Percentiles rank a stretch among this genome's conserved stretches.
Evolutionary conservation across 2,113 vertebrate species (phyloP).

Genomic region (Romanogobio albipinnatus): DNA sequence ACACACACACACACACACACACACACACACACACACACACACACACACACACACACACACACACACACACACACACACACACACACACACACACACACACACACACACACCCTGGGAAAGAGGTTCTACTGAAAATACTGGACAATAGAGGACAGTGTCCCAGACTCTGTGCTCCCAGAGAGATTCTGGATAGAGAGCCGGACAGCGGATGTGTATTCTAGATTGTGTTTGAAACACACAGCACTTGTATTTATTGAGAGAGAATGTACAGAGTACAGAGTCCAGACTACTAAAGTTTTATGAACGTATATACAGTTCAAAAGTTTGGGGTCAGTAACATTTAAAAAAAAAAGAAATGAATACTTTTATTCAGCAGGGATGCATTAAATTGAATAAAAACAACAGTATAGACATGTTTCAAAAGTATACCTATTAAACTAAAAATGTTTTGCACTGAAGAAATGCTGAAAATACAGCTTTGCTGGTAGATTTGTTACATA

Average conservation of each 20-base stretch:
- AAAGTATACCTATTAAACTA: not conserved
- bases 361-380: not conserved
- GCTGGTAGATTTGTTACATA: too few species aligned
- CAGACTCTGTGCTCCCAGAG: not conserved
- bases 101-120: slow-evolving; percentile 7
- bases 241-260: not conserved
- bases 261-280: not conserved
- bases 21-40: slow-evolving; percentile 8
- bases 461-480: too few species aligned
- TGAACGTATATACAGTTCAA: not conserved
- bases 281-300: not conserved
- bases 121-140: not conserved
- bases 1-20: slow-evolving; percentile 40
- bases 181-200: not conserved
- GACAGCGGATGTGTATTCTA: slow-evolving; percentile 26
- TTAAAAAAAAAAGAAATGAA: not conserved
- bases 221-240: slow-evolving; percentile 2
- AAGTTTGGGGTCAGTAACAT: not conserved
- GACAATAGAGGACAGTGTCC: slow-evolving; percentile 19
- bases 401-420: not conserved
- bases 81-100: not conserved
- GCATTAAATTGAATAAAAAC: not conserved
- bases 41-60: slow-evolving; percentile 27
- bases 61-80: slow-evolving; percentile 17
- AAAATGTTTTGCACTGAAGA: not conserved